Percentiles rank a stretch among this genome's conserved stretches.
These are phyloP conservation scores for Strigamia maritima DNA, from an alignment of 2,888 invertebrate genomes.

Conservation along the genomic window DNA sequence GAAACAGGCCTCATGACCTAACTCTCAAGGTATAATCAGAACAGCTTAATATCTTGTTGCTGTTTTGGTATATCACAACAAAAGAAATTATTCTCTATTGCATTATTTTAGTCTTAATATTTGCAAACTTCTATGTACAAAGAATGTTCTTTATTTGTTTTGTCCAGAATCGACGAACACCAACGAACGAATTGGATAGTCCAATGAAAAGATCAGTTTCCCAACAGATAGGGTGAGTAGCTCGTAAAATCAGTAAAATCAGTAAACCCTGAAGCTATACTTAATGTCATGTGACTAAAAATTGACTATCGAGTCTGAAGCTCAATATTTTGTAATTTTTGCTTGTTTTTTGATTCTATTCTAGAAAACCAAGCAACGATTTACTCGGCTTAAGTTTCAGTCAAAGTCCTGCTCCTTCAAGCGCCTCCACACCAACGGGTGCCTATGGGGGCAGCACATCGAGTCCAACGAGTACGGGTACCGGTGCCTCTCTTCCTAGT, in stretches of 20 bases:
- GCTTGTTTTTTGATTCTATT: slow-evolving; percentile 33
- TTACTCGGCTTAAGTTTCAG: slow-evolving; percentile 72
- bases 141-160: neutral
- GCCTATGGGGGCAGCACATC: slow-evolving; percentile 57
- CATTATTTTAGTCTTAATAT: neutral
- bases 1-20: slow-evolving; percentile 16
- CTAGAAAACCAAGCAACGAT: slow-evolving; percentile 66
- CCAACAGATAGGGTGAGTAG: slow-evolving; percentile 68
- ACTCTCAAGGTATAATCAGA: neutral
- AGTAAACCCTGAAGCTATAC: no score
- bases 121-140: neutral
- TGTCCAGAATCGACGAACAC: slow-evolving; percentile 47
- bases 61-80: neutral
- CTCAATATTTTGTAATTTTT: slow-evolving; percentile 9
- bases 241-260: no score
- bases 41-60: neutral
- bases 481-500: slow-evolving; percentile 39
- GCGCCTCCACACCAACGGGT: slow-evolving; percentile 70
- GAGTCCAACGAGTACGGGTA: slow-evolving; percentile 36
- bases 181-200: slow-evolving; percentile 49
- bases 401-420: slow-evolving; percentile 77
- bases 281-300: no score
- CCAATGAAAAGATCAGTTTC: slow-evolving; percentile 63
- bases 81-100: neutral
- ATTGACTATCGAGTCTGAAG: slow-evolving; percentile 45